Evolutionary conservation across 2,113 vertebrate genomes (phyloP).

Genomic region (Boulengeromyrus knoepffleri): DNA sequence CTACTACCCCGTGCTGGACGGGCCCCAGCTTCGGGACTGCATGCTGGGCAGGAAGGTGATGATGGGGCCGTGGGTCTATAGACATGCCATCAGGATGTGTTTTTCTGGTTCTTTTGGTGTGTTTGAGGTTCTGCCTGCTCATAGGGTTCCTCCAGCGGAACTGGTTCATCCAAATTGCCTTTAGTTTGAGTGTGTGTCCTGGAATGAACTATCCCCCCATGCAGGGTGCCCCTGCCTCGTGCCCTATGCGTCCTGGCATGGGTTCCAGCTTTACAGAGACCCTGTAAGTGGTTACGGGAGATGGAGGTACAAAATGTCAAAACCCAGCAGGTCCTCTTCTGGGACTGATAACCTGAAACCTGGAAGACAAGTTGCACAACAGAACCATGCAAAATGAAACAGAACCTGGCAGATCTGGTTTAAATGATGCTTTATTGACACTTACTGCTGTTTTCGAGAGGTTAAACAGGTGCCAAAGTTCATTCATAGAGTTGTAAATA

Average conservation of each 20-base stretch:
- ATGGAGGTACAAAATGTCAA: background rate
- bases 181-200: background rate
- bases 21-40: conserved; percentile 71
- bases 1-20: conserved; percentile 58
- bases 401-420: background rate
- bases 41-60: conserved; percentile 75
- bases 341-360: background rate
- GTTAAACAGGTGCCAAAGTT: background rate
- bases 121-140: background rate
- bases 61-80: background rate
- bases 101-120: background rate
- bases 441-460: background rate
- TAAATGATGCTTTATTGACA: background rate
- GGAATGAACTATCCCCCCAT: background rate
- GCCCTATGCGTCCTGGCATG: background rate
- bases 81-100: background rate
- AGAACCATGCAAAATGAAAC: background rate
- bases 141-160: background rate
- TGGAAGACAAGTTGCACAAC: background rate
- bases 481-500: background rate
- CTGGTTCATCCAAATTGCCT: background rate
- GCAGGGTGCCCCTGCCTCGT: background rate
- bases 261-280: background rate
- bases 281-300: background rate
- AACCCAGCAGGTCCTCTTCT: background rate